Evolutionary conservation across 2,888 invertebrate species (phyloP).

Genomic region (Drosophila emarginata): DNA sequence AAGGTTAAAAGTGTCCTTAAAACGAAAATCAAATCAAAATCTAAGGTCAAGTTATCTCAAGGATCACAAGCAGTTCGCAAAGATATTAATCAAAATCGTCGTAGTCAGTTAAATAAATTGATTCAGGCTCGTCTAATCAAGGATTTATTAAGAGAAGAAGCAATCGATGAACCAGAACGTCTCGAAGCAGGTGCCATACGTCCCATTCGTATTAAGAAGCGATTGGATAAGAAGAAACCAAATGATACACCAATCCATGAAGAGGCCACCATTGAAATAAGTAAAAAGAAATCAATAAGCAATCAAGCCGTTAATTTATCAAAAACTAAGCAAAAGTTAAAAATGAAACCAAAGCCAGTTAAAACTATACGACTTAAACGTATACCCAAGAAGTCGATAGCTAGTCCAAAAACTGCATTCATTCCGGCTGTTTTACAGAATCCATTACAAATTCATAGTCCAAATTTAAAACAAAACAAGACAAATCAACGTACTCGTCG

Average conservation of each 20-base stretch:
- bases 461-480: too few species aligned
- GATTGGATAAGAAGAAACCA: not conserved
- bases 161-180: conserved; percentile 49
- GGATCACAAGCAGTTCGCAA: not conserved
- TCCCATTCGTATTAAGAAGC: not conserved
- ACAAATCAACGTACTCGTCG: not conserved
- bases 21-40: not conserved
- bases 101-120: conserved; percentile 3
- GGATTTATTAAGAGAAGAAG: conserved; percentile 42
- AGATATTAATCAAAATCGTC: not conserved
- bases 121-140: conserved; percentile 29
- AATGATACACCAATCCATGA: not conserved
- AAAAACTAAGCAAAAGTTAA: not conserved
- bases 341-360: not conserved
- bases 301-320: too few species aligned
- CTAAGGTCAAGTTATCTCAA: too few species aligned
- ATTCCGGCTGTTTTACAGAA: not conserved
- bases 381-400: not conserved
- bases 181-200: conserved; percentile 19
- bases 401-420: not conserved
- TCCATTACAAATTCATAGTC: not conserved
- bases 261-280: not conserved
- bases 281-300: too few species aligned
- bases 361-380: not conserved
- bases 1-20: not conserved